Conservation (phyloP, 1,140 invertebrate species). For the Leptopilina clavipes region DNA sequence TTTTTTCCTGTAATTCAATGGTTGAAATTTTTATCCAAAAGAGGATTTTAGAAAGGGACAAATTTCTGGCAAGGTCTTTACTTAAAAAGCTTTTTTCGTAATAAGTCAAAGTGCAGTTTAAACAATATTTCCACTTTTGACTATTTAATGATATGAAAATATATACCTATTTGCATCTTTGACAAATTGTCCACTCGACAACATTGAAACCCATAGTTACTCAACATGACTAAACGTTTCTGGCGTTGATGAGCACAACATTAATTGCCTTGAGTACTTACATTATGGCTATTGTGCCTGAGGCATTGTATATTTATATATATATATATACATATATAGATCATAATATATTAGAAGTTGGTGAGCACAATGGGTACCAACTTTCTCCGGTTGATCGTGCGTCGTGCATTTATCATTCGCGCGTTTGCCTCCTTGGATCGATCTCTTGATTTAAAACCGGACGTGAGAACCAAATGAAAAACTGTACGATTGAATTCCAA, state of each 20-base stretch:
- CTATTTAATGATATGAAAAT: neutral
- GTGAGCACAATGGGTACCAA: neutral
- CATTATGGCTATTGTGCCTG: neutral
- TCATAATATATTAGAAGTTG: neutral
- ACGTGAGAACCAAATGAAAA: conserved; percentile 27
- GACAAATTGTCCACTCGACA: neutral
- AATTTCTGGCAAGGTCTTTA: no score
- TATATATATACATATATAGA: neutral
- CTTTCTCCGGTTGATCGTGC: conserved; percentile 7
- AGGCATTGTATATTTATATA: neutral
- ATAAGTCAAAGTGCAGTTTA: no score
- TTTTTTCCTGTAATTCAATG: no score
- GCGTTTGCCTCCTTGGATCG: conserved; percentile 13
- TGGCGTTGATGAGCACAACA: conserved; percentile 8
- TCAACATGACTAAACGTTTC: conserved; percentile 12
- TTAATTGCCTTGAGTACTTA: neutral
- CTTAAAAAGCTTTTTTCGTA: no score
- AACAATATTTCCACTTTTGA: neutral
- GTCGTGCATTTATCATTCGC: conserved; percentile 15
- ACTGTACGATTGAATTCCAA: conserved; percentile 28
- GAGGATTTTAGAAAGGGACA: no score
- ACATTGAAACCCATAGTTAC: neutral
- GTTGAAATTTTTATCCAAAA: no score
- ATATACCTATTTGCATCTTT: neutral
- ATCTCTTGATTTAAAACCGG: conserved; percentile 28